Conservation (phyloP, 2,113 vertebrate species). For the Dromiciops gliroides region DNA sequence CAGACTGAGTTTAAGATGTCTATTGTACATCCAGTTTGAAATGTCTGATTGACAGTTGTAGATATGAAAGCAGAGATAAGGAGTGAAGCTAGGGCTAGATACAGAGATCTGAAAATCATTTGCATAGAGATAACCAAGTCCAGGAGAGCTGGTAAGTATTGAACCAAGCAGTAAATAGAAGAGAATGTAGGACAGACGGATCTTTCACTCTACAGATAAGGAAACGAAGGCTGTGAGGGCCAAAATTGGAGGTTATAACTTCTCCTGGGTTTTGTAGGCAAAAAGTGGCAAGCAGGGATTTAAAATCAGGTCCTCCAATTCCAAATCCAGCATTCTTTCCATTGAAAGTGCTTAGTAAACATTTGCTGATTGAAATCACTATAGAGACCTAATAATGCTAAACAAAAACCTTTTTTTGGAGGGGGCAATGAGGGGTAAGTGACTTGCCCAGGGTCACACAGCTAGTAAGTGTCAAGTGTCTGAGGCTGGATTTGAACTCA, state of each 20-base stretch:
- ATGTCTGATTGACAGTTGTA: background rate
- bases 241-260: background rate
- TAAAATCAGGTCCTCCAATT: background rate
- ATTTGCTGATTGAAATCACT: slow-evolving; percentile 30
- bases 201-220: background rate
- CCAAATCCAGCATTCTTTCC: background rate
- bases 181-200: background rate
- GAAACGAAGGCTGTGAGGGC: background rate
- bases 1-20: background rate
- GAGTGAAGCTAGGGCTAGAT: background rate
- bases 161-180: background rate
- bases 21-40: background rate
- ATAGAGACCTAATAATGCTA: background rate
- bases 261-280: background rate
- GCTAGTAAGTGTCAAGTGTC: no score
- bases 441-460: no score
- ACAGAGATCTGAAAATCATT: background rate
- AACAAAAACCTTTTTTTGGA: no score
- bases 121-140: background rate
- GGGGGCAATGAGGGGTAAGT: no score
- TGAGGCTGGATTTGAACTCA: no score
- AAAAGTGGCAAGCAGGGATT: background rate
- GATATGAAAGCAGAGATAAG: background rate
- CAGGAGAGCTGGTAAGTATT: background rate
- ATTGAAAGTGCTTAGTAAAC: slow-evolving; percentile 23